Evolutionary conservation across 2,888 invertebrate genomes (phyloP).

Genomic region (Lagria hirta): DNA sequence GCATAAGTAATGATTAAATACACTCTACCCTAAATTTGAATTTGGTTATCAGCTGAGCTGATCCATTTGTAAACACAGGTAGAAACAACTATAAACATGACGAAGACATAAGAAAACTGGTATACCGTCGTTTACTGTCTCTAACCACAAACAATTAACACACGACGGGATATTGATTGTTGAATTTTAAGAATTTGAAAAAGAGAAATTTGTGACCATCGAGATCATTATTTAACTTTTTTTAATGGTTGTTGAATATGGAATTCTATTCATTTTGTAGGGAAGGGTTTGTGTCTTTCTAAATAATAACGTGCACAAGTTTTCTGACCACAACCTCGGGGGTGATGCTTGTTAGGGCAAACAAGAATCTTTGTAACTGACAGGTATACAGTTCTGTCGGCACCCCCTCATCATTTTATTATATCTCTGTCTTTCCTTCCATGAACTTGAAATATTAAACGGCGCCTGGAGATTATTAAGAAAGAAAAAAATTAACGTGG

Average conservation of each 20-base stretch:
- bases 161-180: slow-evolving; percentile 8
- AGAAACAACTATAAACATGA: too few species aligned
- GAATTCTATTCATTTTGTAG: slow-evolving; percentile 15
- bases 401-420: slow-evolving; percentile 28
- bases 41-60: too few species aligned
- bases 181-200: slow-evolving; percentile 5
- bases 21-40: too few species aligned
- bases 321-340: slow-evolving; percentile 16
- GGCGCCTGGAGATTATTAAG: slow-evolving; percentile 7
- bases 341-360: slow-evolving; percentile 24
- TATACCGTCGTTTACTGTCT: too few species aligned
- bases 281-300: slow-evolving; percentile 14
- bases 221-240: slow-evolving; percentile 8
- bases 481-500: slow-evolving; percentile 6
- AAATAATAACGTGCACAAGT: slow-evolving; percentile 14
- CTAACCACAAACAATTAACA: slow-evolving; percentile 15
- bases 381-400: slow-evolving; percentile 24
- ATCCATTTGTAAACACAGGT: too few species aligned
- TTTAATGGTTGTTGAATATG: slow-evolving; percentile 5
- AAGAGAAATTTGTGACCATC: slow-evolving; percentile 1
- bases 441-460: slow-evolving; percentile 8
- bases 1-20: too few species aligned
- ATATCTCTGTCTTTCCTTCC: slow-evolving; percentile 19
- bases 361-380: slow-evolving; percentile 26
- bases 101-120: too few species aligned